These are phyloP conservation scores for Oophaga sylvatica DNA, from an alignment of 2,797 vertebrate species.

Conservation along the genomic window DNA sequence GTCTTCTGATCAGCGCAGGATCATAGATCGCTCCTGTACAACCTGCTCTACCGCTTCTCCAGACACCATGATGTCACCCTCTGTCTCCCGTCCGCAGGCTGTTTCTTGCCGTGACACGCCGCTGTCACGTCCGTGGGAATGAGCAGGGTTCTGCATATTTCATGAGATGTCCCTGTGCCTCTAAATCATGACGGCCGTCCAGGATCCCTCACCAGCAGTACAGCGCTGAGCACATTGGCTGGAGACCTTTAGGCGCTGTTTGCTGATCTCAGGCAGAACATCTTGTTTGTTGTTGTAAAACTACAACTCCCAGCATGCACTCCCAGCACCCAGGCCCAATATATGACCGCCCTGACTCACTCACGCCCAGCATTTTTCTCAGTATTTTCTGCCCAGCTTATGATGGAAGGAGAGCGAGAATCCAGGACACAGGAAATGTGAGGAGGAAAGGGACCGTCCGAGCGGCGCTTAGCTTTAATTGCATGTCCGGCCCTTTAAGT, in stretches of 20 bases:
- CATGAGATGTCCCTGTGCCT: neutral
- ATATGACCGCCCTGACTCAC: too few relatives aligned
- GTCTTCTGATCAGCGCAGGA: neutral
- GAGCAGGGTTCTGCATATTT: neutral
- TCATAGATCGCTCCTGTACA: neutral
- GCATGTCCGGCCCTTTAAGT: neutral
- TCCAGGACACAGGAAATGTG: constrained; percentile 33
- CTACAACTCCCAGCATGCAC: too few relatives aligned
- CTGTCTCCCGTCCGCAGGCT: neutral
- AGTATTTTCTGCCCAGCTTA: too few relatives aligned
- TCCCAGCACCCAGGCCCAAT: too few relatives aligned
- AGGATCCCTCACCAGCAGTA: neutral
- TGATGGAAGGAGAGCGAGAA: constrained; percentile 2
- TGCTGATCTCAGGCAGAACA: neutral
- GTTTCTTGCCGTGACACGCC: neutral
- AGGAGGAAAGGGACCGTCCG: constrained; percentile 3
- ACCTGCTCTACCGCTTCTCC: constrained; percentile 25
- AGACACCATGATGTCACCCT: constrained; percentile 5
- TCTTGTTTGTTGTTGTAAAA: neutral
- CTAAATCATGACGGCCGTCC: neutral
- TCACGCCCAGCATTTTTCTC: neutral
- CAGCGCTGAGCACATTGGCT: neutral
- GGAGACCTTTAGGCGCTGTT: neutral
- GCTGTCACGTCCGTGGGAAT: neutral
- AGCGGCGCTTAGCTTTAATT: neutral